Base-by-base conservation (phyloP, 35 echinoderm and acorn worm genomes). In the Acanthaster planci region DNA sequence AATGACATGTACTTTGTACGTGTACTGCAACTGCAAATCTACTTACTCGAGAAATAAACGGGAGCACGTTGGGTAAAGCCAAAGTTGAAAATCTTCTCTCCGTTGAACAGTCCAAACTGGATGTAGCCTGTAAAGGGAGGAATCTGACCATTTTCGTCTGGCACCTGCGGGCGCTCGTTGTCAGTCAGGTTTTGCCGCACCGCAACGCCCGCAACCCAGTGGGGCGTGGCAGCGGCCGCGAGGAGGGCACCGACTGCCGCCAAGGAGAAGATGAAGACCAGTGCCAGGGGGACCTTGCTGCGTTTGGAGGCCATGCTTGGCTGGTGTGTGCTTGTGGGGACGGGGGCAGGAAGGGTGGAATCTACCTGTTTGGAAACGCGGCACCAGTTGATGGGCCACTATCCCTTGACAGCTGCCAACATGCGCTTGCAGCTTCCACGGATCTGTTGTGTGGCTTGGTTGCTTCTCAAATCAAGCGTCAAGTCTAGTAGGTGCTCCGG, bases 81-180 rank as follows among this genome's bases (percentile, higher is more conserved):
- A 76, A 82, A 83, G 76, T 94, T 83, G 38, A 86, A 94, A 44
- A 51, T 50, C 52, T 90, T 94, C 19, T 67, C 37, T 23, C 92
- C 92, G 18, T 90, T 89, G 36, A 94, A 78, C 1, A 94, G 40
- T 52, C 92, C 92, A 47, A 94, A 94, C 18, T 86, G 55, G 64
- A 90, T 88, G 55, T 76, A 81, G n/a, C 88, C 88, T 26, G 90
- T 72, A 7, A 39, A 78, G 1, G 21, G 10, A n/a, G 82, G 34
- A 10, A 60, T 30, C 5, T 18, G 52, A 21, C 21, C 37, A 18
- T 84, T 60, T 0, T 52, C 38, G 17, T 85, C 44, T 0, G 36
- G 1, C 10, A 84, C 60, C 12, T 47, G 42, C 12, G 42, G 42
- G 12, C 4, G 42, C 42, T 47, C 42, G 18, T 0, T 9, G 10